Conservation (phyloP, 2,113 vertebrate genomes). For the Neolamprologus tretocephalus region DNA sequence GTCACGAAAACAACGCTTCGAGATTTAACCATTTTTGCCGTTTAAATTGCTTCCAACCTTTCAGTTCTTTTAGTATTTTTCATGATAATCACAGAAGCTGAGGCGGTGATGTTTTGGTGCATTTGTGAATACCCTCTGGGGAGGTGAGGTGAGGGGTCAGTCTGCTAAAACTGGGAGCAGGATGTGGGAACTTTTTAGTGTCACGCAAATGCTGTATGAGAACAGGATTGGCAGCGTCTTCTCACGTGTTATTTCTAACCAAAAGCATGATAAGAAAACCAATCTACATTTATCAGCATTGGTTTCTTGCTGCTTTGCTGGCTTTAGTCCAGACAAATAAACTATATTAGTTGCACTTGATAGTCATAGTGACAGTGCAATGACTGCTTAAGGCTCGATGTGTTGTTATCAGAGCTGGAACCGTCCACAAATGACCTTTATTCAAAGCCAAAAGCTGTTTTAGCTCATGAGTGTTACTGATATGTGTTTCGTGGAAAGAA, state of each 20-base stretch:
- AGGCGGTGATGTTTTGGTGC: neutral
- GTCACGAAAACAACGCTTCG: fast-evolving
- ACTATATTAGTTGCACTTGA: neutral
- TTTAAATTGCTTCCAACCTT: neutral
- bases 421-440: conserved; percentile 16
- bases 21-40: neutral
- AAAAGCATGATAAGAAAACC: neutral
- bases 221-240: neutral
- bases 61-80: neutral
- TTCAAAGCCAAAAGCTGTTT: conserved; percentile 25
- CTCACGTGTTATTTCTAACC: neutral
- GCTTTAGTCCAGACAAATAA: neutral
- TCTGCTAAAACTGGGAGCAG: conserved; percentile 1
- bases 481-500: conserved; percentile 21
- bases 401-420: conserved; percentile 33
- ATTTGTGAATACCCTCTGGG: neutral
- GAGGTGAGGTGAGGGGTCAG: conserved; percentile 31
- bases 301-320: neutral
- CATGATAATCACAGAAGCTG: neutral
- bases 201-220: neutral
- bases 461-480: conserved; percentile 26
- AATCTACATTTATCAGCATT: neutral
- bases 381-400: neutral
- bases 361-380: neutral
- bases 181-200: conserved; percentile 26